A percentile compares a stretch with the other conserved stretches of the same genome.
phyloP scores from a whole-genome alignment of 2,797 vertebrate genomes.

The Euphonia xanthogaster region DNA sequence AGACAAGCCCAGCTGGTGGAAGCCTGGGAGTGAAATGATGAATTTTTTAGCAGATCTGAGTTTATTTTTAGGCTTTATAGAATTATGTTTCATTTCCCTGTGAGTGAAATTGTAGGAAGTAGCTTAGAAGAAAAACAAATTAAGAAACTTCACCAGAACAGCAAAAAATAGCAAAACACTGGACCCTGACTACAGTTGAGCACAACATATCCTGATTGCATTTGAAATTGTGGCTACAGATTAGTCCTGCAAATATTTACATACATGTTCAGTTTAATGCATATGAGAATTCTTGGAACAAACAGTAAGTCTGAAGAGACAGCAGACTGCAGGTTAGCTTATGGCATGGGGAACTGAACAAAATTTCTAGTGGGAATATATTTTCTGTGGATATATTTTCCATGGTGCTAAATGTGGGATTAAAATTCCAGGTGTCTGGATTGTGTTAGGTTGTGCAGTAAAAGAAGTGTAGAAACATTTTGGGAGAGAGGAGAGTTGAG shows the following conservation, averaged over 20 bases:
- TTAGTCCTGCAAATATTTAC: not conserved
- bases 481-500: not conserved
- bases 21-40: constrained; percentile 66
- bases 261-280: not conserved
- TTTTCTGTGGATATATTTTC: not conserved
- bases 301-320: not conserved
- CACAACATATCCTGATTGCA: not conserved
- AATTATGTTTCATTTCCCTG: constrained; percentile 69
- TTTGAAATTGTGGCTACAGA: not conserved
- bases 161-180: not conserved
- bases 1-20: constrained; percentile 75
- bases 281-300: not conserved
- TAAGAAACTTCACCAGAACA: not conserved
- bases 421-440: not conserved
- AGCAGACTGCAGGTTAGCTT: not conserved
- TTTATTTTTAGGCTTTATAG: constrained; percentile 74
- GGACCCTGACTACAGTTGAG: not conserved
- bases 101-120: constrained; percentile 64
- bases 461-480: not conserved
- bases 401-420: not conserved
- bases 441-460: not conserved
- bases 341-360: not conserved
- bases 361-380: not conserved
- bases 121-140: constrained; percentile 19
- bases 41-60: constrained; percentile 73